Conservation (phyloP, 2,113 vertebrate species). For the Pavo muticus region DNA sequence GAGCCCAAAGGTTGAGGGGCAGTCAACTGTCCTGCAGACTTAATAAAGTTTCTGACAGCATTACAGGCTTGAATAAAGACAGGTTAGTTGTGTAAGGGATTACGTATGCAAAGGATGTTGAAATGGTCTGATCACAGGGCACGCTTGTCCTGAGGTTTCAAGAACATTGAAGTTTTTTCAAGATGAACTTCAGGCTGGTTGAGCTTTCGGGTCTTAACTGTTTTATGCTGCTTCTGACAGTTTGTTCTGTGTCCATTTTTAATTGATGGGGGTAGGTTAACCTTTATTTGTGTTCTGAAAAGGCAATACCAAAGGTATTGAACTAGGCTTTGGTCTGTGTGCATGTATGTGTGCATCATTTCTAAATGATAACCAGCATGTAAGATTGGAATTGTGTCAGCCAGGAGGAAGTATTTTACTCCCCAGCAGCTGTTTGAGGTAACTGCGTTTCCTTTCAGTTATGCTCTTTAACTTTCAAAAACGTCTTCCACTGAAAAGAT, state of each 20-base stretch:
- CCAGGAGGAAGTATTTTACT: neutral
- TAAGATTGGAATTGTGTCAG: neutral
- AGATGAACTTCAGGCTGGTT: neutral
- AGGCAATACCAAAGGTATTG: fast-evolving
- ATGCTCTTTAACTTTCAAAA: conserved; percentile 35
- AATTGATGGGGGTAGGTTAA: neutral
- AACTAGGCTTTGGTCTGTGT: neutral
- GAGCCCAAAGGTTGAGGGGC: neutral
- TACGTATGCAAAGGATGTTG: neutral
- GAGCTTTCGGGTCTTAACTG: neutral
- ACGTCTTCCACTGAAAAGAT: neutral
- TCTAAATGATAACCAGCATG: neutral
- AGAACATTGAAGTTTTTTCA: neutral
- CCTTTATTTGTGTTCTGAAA: neutral
- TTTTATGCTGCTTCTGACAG: neutral
- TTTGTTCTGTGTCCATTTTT: neutral
- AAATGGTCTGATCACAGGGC: neutral
- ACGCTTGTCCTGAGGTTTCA: neutral
- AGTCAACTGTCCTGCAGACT: neutral
- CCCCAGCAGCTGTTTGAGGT: neutral
- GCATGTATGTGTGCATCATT: neutral
- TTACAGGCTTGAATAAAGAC: conserved; percentile 17
- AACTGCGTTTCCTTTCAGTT: neutral
- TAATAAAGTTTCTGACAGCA: conserved; percentile 16
- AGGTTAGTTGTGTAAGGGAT: conserved; percentile 12